Evolutionary conservation across 2,888 invertebrate genomes (phyloP).

Genomic region (Dicyrtomina minuta): DNA sequence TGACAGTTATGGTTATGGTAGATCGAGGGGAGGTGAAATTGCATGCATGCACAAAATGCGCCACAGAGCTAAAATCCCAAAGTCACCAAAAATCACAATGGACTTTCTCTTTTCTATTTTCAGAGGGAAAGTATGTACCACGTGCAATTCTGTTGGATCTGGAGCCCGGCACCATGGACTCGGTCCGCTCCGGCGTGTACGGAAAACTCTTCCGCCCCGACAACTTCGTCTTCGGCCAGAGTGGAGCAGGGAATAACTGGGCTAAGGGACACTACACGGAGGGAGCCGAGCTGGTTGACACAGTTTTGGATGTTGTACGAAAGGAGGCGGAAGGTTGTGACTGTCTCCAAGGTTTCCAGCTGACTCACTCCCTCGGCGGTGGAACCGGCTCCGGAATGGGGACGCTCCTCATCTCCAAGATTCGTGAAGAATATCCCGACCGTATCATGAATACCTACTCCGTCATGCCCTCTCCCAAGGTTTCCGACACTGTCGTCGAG

Average conservation of each 20-base stretch:
- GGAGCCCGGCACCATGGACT: conserved; percentile 98
- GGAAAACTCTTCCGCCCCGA: conserved; percentile 70
- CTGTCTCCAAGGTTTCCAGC: conserved; percentile 87
- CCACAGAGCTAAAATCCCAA: no score
- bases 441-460: conserved; percentile 98
- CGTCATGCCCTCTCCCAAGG: conserved; percentile 70
- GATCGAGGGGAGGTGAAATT: no score
- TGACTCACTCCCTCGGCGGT: no score
- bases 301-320: conserved; percentile 78
- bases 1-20: no score
- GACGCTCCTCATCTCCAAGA: conserved; percentile 91
- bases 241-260: no score
- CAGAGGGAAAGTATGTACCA: conserved; percentile 94
- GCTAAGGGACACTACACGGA: no score
- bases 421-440: conserved; percentile 96
- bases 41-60: no score
- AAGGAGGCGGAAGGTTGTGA: conserved; percentile 89
- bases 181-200: conserved; percentile 89
- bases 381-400: conserved; percentile 98
- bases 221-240: conserved; percentile 67
- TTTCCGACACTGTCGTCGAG: conserved; percentile 81
- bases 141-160: conserved; percentile 90
- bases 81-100: no score
- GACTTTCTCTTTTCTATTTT: no score
- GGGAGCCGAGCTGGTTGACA: conserved; percentile 65